These are phyloP conservation scores for Melanitta fusca DNA, from an alignment of 2,797 vertebrate species.

Conservation along the genomic window DNA sequence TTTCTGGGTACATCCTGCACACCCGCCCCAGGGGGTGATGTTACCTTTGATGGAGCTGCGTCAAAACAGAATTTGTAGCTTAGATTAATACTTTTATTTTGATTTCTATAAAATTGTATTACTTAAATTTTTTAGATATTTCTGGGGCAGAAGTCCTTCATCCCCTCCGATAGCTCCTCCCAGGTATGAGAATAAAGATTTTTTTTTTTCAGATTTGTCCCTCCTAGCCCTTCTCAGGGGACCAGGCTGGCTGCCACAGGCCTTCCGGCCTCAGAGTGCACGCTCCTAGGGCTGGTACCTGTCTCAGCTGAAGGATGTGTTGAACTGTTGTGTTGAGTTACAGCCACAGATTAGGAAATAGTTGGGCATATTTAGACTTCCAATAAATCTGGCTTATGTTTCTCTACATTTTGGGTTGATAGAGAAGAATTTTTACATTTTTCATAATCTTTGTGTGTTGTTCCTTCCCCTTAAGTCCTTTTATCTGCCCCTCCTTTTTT, in stretches of 20 bases:
- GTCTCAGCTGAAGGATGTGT: neutral
- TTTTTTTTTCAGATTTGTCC: neutral
- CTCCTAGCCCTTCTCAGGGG: neutral
- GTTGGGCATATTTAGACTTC: conserved; percentile 18
- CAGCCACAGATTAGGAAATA: conserved; percentile 13
- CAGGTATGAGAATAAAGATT: neutral
- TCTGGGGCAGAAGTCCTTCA: neutral
- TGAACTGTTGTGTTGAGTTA: neutral
- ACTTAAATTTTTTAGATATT: neutral
- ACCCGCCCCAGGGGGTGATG: neutral
- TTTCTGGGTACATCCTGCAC: neutral
- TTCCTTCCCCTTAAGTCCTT: conserved; percentile 49
- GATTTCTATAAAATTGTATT: neutral
- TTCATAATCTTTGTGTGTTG: conserved; percentile 46
- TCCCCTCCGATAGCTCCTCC: neutral
- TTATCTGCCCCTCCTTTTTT: conserved; percentile 70
- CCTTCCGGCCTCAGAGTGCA: neutral
- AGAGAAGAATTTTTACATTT: conserved; percentile 29
- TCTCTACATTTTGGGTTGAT: conserved; percentile 5
- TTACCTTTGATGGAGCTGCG: neutral
- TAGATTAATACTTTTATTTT: neutral
- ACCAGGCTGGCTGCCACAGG: neutral
- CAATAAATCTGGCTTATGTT: conserved; percentile 32
- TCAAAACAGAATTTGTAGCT: neutral
- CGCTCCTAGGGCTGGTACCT: neutral